These are phyloP conservation scores for Caenorhabditis macrosperma DNA, from an alignment of 2,888 invertebrate genomes.

Conservation along the genomic window DNA sequence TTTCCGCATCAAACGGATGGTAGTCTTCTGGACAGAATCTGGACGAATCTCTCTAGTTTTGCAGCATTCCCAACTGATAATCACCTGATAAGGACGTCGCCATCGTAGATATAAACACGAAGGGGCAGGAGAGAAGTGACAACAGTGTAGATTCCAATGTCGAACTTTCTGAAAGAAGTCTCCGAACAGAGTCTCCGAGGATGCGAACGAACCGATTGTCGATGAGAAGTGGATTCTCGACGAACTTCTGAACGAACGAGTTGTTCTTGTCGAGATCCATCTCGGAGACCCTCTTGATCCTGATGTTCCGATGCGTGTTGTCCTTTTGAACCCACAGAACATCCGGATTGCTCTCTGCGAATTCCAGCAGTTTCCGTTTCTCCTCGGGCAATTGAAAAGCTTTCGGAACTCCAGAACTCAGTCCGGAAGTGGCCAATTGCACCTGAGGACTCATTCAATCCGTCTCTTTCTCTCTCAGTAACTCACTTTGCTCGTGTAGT, in stretches of 20 bases:
- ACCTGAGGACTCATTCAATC: conserved; percentile 60
- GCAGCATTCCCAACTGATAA: not conserved
- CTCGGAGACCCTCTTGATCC: conserved; percentile 86
- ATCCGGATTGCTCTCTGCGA: conserved; percentile 83
- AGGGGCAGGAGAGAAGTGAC: conserved; percentile 93
- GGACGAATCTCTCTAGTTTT: not conserved
- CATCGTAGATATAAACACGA: conserved; percentile 90
- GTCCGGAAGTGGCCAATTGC: conserved; percentile 88
- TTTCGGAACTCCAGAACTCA: conserved; percentile 88
- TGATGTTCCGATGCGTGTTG: conserved; percentile 89
- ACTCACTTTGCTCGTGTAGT: conserved; percentile 90
- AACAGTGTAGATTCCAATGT: conserved; percentile 94
- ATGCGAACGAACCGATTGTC: conserved; percentile 88
- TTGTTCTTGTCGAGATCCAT: conserved; percentile 86
- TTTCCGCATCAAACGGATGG: conserved; percentile 89
- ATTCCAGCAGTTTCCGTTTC: conserved; percentile 84
- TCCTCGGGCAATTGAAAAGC: conserved; percentile 91
- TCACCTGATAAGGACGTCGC: conserved; percentile 86
- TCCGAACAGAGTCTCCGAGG: too few relatives aligned
- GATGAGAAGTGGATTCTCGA: conserved; percentile 90
- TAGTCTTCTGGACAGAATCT: conserved; percentile 92
- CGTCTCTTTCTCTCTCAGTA: not conserved
- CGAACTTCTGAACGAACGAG: conserved; percentile 92
- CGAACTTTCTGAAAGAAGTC: conserved; percentile 89
- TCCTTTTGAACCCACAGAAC: conserved; percentile 92